Conservation (phyloP, 2,888 invertebrate species). For the Tachystola acroxantha region DNA sequence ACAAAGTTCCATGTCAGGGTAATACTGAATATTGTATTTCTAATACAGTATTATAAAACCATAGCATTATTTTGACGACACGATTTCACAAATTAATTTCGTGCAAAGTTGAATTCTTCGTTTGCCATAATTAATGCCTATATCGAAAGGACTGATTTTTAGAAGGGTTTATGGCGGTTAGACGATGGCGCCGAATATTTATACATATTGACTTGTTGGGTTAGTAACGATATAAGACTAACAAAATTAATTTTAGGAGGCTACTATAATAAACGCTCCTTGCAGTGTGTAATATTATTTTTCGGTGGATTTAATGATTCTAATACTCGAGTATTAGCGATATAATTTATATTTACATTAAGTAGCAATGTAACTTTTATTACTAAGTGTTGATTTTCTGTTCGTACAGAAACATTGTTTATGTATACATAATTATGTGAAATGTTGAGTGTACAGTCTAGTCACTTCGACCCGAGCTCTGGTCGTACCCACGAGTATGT, state of each 20-base stretch:
- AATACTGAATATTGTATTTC: too few species aligned
- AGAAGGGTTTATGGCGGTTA: slow-evolving; percentile 36
- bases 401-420: slow-evolving; percentile 69
- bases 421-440: slow-evolving; percentile 65
- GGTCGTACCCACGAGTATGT: slow-evolving; percentile 57
- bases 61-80: slow-evolving; percentile 4
- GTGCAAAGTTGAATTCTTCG: slow-evolving; percentile 5
- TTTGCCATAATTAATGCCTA: slow-evolving; percentile 6
- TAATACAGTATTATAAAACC: neutral
- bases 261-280: slow-evolving; percentile 58
- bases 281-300: slow-evolving; percentile 68
- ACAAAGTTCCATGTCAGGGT: too few species aligned
- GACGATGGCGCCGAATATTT: slow-evolving; percentile 37
- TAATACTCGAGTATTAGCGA: slow-evolving; percentile 77
- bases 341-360: slow-evolving; percentile 70
- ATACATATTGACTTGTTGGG: slow-evolving; percentile 41
- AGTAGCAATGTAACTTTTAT: slow-evolving; percentile 70
- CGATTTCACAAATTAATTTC: slow-evolving; percentile 3
- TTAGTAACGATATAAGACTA: slow-evolving; percentile 66
- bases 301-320: slow-evolving; percentile 70
- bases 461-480: slow-evolving; percentile 72
- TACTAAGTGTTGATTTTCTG: slow-evolving; percentile 74
- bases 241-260: slow-evolving; percentile 64
- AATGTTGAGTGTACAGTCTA: slow-evolving; percentile 76
- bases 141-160: slow-evolving; percentile 26